Percentiles rank a stretch among this genome's conserved stretches.
Conservation (phyloP, 2,113 vertebrate species). For the Hiodon tergisus region DNA sequence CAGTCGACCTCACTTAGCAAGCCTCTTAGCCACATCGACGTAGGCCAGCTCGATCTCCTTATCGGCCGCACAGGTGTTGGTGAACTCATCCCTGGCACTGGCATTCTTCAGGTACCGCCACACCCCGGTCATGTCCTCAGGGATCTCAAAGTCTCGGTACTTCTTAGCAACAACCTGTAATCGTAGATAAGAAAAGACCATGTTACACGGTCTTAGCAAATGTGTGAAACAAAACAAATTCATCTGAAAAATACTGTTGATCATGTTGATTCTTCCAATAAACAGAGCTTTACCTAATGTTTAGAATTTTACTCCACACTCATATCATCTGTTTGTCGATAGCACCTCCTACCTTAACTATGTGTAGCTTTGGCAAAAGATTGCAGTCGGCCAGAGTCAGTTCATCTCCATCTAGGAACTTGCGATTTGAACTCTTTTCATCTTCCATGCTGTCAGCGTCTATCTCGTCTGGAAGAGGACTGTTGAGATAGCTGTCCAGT, state of each 20-base stretch:
- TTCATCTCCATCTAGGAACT: slow-evolving; percentile 88
- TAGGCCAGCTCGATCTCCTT: slow-evolving; percentile 88
- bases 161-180: slow-evolving; percentile 86
- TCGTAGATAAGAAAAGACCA: slow-evolving; percentile 13
- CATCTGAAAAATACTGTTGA: no score
- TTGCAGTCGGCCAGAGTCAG: slow-evolving; percentile 95
- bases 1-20: slow-evolving; percentile 63
- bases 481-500: slow-evolving; percentile 84
- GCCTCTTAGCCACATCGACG: slow-evolving; percentile 80
- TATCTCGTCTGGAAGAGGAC: slow-evolving; percentile 83
- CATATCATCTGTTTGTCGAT: not conserved
- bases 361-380: slow-evolving; percentile 94
- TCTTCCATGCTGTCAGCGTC: slow-evolving; percentile 75
- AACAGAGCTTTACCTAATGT: not conserved
- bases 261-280: no score
- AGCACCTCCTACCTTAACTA: slow-evolving; percentile 78
- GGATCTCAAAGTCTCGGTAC: slow-evolving; percentile 90
- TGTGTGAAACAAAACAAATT: no score
- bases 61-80: slow-evolving; percentile 89
- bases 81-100: slow-evolving; percentile 84
- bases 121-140: slow-evolving; percentile 76
- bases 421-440: slow-evolving; percentile 74
- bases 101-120: slow-evolving; percentile 89
- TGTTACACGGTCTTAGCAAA: not conserved
- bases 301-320: no score